Base-by-base conservation (phyloP, 2,888 invertebrate genomes). In the Halictus quadricinctus region DNA sequence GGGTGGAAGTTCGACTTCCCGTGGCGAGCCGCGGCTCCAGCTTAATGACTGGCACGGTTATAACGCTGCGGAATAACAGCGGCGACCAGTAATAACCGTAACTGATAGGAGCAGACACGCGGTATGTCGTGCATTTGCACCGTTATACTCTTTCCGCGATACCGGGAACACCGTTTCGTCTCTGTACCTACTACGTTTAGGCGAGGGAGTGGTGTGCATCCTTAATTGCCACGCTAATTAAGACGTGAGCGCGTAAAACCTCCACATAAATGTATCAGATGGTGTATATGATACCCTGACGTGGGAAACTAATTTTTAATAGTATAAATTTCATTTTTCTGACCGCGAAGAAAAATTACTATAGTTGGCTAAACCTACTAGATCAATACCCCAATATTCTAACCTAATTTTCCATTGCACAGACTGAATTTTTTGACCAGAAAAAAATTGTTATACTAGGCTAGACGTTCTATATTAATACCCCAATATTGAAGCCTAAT, bases 41-140 rank as follows among this genome's bases (percentile, higher is more conserved):
- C 75, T 83, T 81, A 88, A 87, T 85, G 76, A 78, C 78, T 80
- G 72, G 70, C 73, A 73, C 64, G 70, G 78, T 84, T 83, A 72
- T 84, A 80, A 79, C 75, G 43, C n/a, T 50, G 79, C 36, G 72
- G 70, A 86, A 75, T 74, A 64, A 78, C 78, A 73, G 79, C 64
- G 76, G 64, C 46, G 50, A 69, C 72, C 10, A 72, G 73, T 66
- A 83, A 83, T 81, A 86, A 86, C 72, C 79, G 54, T 88, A 83
- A 88, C 76, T 72, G 79, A 81, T 87, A 80, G 50, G 25, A 72
- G 21, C 25, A 48, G 36, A 46, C 46, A 50, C 79, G 58, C 43
- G 54, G 64, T 8, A 36, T 69, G 60, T 50, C 72, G 66, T 69
- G 15, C 54, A 72, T 76, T 79, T 50, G 12, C 66, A 43, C 48